phyloP scores from a whole-genome alignment of 2,888 invertebrate genomes.

The Platynereis dumerilii region DNA sequence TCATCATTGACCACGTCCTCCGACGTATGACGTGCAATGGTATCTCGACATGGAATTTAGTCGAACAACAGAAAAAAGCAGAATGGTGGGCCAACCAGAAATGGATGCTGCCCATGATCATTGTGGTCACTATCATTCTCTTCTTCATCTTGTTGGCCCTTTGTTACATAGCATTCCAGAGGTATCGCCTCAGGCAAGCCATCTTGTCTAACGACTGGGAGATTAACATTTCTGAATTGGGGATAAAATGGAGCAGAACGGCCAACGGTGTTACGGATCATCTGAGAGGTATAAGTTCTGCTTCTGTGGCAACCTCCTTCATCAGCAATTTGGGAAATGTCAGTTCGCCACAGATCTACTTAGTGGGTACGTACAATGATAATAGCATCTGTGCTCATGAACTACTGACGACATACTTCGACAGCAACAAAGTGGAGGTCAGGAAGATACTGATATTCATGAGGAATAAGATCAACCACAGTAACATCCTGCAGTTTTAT shows the following conservation, averaged over 20 bases:
- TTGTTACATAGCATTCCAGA: conserved; percentile 43
- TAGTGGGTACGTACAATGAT: conserved; percentile 20
- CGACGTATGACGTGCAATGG: conserved; percentile 44
- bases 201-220: conserved; percentile 34
- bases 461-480: conserved; percentile 27
- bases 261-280: not conserved
- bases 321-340: conserved; percentile 10
- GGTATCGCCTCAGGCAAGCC: conserved; percentile 27
- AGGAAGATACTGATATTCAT: conserved; percentile 29
- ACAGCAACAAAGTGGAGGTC: not conserved
- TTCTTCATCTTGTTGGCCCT: conserved; percentile 35
- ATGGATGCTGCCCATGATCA: conserved; percentile 45
- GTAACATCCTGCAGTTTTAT: conserved; percentile 46
- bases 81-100: conserved; percentile 36
- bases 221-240: conserved; percentile 10
- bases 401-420: not conserved
- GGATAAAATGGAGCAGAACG: conserved; percentile 23
- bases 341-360: conserved; percentile 7
- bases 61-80: conserved; percentile 36
- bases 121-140: conserved; percentile 37
- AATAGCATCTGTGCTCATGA: conserved; percentile 20
- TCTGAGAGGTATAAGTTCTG: not conserved
- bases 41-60: conserved; percentile 39
- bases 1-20: conserved; percentile 39
- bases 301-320: conserved; percentile 11